Conservation (phyloP, 2,888 invertebrate genomes). For the Nemurella pictetii region DNA sequence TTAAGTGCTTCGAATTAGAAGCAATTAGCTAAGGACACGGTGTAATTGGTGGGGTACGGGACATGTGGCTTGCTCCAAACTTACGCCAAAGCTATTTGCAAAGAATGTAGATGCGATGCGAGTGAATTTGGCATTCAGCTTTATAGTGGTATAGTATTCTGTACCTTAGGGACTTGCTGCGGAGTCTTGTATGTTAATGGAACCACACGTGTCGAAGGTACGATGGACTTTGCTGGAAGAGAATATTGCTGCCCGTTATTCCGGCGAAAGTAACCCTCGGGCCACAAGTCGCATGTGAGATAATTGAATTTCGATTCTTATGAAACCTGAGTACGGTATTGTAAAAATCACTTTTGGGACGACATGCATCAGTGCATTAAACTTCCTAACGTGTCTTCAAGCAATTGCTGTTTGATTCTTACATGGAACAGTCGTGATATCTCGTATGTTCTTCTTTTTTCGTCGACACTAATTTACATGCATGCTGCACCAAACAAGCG, state of each 20-base stretch:
- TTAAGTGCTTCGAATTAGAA: neutral
- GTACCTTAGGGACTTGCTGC: neutral
- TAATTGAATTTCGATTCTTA: conserved; percentile 11
- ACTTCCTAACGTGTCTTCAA: neutral
- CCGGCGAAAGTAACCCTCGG: conserved; percentile 22
- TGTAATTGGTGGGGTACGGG: neutral
- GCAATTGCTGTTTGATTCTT: neutral
- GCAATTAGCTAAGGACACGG: neutral
- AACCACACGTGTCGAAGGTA: neutral
- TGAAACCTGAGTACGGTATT: neutral
- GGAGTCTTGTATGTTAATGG: neutral
- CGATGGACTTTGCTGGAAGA: neutral
- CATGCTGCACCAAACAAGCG: neutral
- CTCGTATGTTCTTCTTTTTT: neutral
- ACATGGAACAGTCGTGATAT: neutral
- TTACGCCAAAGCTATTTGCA: neutral
- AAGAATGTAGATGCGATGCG: neutral
- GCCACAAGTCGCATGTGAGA: neutral
- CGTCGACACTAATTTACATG: neutral
- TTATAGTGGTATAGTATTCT: neutral
- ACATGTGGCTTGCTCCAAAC: neutral
- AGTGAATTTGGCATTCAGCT: neutral
- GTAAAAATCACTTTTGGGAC: neutral
- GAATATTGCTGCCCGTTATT: neutral
- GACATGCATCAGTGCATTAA: neutral